These are phyloP conservation scores for Drosophila subquinaria DNA, from an alignment of 2,888 invertebrate species.

Conservation along the genomic window DNA sequence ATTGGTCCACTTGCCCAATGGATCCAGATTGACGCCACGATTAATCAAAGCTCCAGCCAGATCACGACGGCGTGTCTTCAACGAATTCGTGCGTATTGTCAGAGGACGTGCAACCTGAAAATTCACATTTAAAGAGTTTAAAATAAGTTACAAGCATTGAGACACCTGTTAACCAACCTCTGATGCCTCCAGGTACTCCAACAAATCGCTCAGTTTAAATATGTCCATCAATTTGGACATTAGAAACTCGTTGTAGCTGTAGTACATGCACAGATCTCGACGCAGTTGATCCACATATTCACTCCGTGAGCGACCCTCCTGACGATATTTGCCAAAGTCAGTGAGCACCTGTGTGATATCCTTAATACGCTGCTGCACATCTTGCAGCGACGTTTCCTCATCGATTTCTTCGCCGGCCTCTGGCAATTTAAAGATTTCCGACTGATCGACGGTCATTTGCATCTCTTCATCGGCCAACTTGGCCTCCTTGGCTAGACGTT, in stretches of 20 bases:
- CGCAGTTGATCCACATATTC: slow-evolving; percentile 93
- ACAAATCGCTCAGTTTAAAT: slow-evolving; percentile 93
- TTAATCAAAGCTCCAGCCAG: slow-evolving; percentile 97
- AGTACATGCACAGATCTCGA: slow-evolving; percentile 95
- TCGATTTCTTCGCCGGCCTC: slow-evolving; percentile 91
- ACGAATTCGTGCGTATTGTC: slow-evolving; percentile 97
- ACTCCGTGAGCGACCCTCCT: slow-evolving; percentile 89
- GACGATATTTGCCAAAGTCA: slow-evolving; percentile 91
- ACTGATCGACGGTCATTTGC: slow-evolving; percentile 91
- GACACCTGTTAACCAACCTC: slow-evolving; percentile 88
- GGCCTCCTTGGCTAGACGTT: slow-evolving; percentile 89
- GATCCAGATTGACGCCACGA: slow-evolving; percentile 98
- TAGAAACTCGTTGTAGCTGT: slow-evolving; percentile 98
- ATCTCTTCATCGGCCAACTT: slow-evolving; percentile 93
- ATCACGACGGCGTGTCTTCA: slow-evolving; percentile 96
- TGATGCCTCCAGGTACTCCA: slow-evolving; percentile 98
- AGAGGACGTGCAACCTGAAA: slow-evolving; percentile 91
- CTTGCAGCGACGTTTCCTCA: slow-evolving; percentile 91
- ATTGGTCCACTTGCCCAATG: slow-evolving; percentile 99
- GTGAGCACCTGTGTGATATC: slow-evolving; percentile 92
- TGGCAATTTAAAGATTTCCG: slow-evolving; percentile 93
- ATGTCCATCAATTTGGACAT: slow-evolving; percentile 97
- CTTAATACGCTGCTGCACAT: slow-evolving; percentile 95
- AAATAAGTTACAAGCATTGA: background rate
- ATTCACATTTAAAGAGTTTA: background rate